phyloP scores from a whole-genome alignment of 2,888 invertebrate genomes.

The Argynnis bischoffii region DNA sequence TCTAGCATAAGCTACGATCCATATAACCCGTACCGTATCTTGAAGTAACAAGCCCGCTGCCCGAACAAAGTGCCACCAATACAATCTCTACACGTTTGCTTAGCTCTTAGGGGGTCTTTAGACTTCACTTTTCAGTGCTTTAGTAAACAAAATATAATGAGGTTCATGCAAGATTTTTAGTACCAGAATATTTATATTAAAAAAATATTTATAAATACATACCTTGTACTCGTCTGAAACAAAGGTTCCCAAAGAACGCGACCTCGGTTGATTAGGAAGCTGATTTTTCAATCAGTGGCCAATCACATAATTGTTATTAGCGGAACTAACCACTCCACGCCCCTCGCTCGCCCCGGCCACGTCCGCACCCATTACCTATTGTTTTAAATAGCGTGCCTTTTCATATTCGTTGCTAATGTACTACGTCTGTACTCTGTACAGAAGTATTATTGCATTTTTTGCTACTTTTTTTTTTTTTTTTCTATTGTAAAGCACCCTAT shows the following conservation, averaged over 20 bases:
- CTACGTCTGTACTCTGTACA: background rate
- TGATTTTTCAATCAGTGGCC: constrained; percentile 73
- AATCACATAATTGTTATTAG: constrained; percentile 78
- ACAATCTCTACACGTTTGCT: too few relatives aligned
- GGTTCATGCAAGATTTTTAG: background rate
- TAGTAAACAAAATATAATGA: background rate
- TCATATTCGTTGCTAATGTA: constrained; percentile 11
- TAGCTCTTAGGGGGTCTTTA: too few relatives aligned
- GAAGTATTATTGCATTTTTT: background rate
- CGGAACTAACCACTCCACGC: constrained; percentile 75
- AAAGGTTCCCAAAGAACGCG: constrained; percentile 37
- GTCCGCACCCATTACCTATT: constrained; percentile 40
- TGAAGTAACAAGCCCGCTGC: too few relatives aligned
- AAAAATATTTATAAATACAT: too few relatives aligned
- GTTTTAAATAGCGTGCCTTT: constrained; percentile 37
- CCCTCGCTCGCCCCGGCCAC: constrained; percentile 60
- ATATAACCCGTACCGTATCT: too few relatives aligned
- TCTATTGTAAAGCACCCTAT: too few relatives aligned
- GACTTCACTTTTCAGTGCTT: too few relatives aligned
- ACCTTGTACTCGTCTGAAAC: background rate
- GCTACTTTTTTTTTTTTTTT: too few relatives aligned
- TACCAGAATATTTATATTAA: background rate
- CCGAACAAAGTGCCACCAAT: too few relatives aligned
- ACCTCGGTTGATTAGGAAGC: constrained; percentile 72
- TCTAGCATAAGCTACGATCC: too few relatives aligned